A percentile compares a stretch with the other conserved stretches of the same genome.
These are phyloP conservation scores for Choristoneura fumiferana DNA, from an alignment of 1,140 invertebrate genomes.

Conservation along the genomic window DNA sequence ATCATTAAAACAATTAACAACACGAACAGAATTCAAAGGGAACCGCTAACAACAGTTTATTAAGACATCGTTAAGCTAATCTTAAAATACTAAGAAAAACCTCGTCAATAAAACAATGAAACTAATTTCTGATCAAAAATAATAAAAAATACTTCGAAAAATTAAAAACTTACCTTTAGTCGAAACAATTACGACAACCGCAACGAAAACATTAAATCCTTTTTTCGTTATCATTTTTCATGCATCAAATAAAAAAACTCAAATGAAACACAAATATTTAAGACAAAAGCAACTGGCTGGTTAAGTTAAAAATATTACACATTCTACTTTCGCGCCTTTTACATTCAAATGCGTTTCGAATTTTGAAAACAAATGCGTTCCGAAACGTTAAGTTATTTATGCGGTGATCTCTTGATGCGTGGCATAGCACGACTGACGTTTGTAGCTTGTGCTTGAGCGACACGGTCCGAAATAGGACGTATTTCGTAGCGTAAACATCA, in stretches of 20 bases:
- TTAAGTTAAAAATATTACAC: conserved; percentile 24
- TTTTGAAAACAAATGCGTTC: conserved; percentile 40
- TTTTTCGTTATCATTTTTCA: conserved; percentile 3
- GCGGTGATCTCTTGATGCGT: conserved; percentile 48
- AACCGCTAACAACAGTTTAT: not conserved
- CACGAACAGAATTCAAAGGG: not conserved
- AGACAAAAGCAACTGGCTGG: conserved; percentile 7
- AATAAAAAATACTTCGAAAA: too few relatives aligned
- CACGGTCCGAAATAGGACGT: conserved; percentile 51
- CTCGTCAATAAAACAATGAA: too few relatives aligned
- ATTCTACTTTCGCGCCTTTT: conserved; percentile 42
- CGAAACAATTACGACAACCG: conserved; percentile 27
- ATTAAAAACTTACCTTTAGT: conserved; percentile 33
- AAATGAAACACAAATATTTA: conserved; percentile 23
- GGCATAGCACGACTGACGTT: conserved; percentile 54
- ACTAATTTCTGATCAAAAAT: too few relatives aligned
- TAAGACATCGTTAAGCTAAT: too few relatives aligned
- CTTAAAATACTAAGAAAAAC: too few relatives aligned
- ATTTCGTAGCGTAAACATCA: conserved; percentile 67
- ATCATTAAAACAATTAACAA: conserved; percentile 8
- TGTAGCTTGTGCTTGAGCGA: conserved; percentile 42
- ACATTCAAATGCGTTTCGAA: conserved; percentile 31
- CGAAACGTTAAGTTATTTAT: conserved; percentile 40
- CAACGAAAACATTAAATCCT: conserved; percentile 26
- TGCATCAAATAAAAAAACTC: conserved; percentile 1